These are phyloP conservation scores for Myioborus miniatus DNA, from an alignment of 2,797 vertebrate species.

Conservation along the genomic window DNA sequence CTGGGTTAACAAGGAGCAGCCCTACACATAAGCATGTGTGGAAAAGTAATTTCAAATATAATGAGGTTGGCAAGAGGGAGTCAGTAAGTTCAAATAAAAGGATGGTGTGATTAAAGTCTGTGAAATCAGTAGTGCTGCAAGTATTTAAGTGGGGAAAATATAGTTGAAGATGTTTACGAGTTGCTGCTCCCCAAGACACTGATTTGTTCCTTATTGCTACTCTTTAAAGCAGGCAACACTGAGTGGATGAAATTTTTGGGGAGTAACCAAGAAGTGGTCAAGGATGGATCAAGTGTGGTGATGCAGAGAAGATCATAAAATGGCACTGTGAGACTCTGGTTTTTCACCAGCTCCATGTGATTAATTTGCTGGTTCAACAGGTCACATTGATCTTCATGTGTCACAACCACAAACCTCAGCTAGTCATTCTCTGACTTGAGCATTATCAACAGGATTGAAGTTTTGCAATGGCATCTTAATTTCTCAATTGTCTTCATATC, in stretches of 20 bases:
- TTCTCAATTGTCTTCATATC: conserved; percentile 18
- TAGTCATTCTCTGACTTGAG: neutral
- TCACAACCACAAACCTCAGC: conserved; percentile 13
- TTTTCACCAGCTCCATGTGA: neutral
- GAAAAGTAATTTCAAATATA: neutral
- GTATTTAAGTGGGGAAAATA: neutral
- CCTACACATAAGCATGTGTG: neutral
- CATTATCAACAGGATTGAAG: neutral
- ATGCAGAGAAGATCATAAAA: neutral
- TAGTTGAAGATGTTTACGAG: neutral
- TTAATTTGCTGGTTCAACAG: neutral
- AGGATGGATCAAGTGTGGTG: neutral
- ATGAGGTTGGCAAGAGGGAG: neutral
- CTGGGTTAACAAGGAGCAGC: neutral
- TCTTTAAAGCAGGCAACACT: neutral
- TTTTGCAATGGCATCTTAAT: conserved; percentile 44
- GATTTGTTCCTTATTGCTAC: neutral
- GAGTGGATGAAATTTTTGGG: neutral
- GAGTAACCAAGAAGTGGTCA: neutral
- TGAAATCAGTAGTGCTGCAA: neutral
- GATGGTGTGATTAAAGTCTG: neutral
- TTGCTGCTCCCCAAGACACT: neutral
- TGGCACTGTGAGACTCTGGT: neutral
- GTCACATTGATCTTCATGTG: conserved; percentile 4
- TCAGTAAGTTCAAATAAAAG: neutral